phyloP scores from a whole-genome alignment of 2,113 vertebrate species.

The Anas platyrhynchos region DNA sequence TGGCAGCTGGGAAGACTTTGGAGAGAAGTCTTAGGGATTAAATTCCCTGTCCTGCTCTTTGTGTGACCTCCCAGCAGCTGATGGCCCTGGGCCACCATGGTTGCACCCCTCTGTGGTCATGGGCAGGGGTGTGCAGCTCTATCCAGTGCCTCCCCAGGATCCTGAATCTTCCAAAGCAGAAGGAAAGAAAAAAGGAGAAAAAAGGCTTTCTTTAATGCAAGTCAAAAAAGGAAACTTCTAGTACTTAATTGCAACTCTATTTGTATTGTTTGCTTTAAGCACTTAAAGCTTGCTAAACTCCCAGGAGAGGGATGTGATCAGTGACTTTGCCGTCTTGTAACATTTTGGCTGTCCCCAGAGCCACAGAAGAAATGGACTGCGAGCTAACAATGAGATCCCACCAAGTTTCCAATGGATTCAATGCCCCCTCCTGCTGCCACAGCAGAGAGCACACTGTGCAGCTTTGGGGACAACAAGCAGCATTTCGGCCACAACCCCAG shows the following conservation, averaged over 20 bases:
- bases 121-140: background rate
- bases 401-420: fast-evolving
- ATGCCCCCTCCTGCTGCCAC: background rate
- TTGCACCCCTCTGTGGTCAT: background rate
- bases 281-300: background rate
- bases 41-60: background rate
- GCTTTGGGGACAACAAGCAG: background rate
- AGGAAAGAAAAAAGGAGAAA: background rate
- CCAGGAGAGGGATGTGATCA: background rate
- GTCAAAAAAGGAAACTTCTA: background rate
- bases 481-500: background rate
- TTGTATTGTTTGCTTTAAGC: conserved; percentile 17
- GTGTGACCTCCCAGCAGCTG: background rate
- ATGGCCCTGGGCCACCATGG: fast-evolving
- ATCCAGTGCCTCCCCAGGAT: fast-evolving
- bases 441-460: background rate
- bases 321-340: background rate
- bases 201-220: background rate
- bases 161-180: background rate
- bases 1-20: background rate
- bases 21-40: background rate
- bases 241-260: background rate
- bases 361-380: background rate
- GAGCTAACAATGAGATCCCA: background rate
- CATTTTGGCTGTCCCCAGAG: background rate